A percentile compares a stretch with the other conserved stretches of the same genome.
Conservation (phyloP, 2,113 vertebrate genomes). For the Tiliqua scincoides region DNA sequence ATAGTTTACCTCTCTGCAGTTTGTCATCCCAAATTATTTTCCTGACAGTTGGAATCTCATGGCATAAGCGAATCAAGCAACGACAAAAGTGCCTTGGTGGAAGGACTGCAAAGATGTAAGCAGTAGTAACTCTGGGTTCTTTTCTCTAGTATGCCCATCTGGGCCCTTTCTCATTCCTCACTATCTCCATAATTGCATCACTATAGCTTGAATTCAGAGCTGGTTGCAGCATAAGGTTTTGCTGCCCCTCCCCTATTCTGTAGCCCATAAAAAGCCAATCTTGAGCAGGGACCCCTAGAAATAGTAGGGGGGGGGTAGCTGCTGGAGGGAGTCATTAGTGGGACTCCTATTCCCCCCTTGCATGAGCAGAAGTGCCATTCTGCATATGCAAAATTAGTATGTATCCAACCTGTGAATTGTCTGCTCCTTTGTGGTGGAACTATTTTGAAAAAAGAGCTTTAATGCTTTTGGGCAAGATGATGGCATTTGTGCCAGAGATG, state of each 20-base stretch:
- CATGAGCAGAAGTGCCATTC: too few species aligned
- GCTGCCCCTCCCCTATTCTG: too few species aligned
- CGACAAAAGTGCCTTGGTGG: too few species aligned
- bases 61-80: not conserved
- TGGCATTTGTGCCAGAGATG: conserved; percentile 81
- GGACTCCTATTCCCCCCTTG: too few species aligned
- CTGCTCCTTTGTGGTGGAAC: not conserved
- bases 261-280: too few species aligned
- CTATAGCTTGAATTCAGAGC: too few species aligned
- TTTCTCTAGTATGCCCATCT: not conserved
- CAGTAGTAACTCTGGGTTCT: not conserved
- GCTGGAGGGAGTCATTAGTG: too few species aligned
- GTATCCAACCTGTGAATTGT: too few species aligned
- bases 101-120: not conserved
- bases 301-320: too few species aligned
- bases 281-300: too few species aligned
- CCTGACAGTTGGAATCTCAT: not conserved
- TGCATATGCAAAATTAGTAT: too few species aligned
- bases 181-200: not conserved
- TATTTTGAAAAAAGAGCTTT: conserved; percentile 64
- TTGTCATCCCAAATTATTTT: not conserved
- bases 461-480: conserved; percentile 76
- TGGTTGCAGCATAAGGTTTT: too few species aligned
- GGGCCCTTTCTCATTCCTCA: not conserved
- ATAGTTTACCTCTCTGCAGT: not conserved